Conservation (phyloP, 30 jellyfish, hydroid and myxozoan species). For the Aurelia coerulea region DNA sequence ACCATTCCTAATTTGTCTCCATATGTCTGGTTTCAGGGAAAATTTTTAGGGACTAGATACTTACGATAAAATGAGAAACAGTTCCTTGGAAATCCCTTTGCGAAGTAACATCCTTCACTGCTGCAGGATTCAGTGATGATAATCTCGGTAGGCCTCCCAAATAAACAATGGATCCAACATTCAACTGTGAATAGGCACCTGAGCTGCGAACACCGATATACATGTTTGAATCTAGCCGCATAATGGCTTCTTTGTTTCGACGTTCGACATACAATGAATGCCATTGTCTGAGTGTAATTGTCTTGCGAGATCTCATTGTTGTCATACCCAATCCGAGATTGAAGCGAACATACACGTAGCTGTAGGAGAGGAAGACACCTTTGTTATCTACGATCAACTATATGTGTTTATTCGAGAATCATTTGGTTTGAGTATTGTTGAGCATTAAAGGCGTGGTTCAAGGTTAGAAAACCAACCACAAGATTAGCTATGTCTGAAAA, state of each 20-base stretch:
- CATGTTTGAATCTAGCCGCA: constrained; percentile 74
- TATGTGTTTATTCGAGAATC: too few species aligned
- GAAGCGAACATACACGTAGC: constrained; percentile 80
- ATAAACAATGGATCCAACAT: constrained; percentile 70
- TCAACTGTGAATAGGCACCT: constrained; percentile 64
- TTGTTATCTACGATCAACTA: too few species aligned
- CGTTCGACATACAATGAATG: constrained; percentile 73
- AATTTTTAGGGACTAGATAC: background rate
- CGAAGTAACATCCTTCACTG: constrained; percentile 71
- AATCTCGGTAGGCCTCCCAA: constrained; percentile 87
- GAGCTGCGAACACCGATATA: constrained; percentile 69
- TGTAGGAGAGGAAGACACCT: background rate
- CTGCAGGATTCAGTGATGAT: constrained; percentile 53
- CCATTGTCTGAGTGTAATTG: constrained; percentile 61
- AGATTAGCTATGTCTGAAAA: too few species aligned
- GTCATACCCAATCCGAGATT: constrained; percentile 76
- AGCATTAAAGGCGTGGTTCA: too few species aligned
- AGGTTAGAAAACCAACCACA: too few species aligned
- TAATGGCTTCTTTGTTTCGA: constrained; percentile 74
- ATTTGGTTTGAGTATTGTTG: too few species aligned
- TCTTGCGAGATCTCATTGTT: constrained; percentile 63
- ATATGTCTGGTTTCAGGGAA: too few species aligned
- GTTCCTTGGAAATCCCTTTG: constrained; percentile 87
- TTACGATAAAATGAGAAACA: constrained; percentile 66
- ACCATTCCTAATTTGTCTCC: too few species aligned